Evolutionary conservation across 2,888 invertebrate genomes (phyloP), one percentile per base, ranked within the genome.

Genomic region (Hyles lineata): DNA sequence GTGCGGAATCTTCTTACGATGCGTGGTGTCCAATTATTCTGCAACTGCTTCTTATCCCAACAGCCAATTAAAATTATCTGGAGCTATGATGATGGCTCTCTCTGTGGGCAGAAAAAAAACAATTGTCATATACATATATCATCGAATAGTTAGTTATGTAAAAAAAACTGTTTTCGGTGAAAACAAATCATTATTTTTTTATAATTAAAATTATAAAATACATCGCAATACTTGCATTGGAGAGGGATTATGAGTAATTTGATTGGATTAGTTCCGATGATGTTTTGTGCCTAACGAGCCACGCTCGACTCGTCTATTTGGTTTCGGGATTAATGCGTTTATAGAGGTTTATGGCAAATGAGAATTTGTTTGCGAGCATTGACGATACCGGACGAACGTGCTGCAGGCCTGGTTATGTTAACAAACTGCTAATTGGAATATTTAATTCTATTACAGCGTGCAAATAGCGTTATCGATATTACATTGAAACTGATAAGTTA

Each of bases 321-420:
- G 74, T 62, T 70, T 63, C 50, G 74, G 76, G 83, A 80, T 80
- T 79, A 77, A 72, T 72, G 72, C 74, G 73, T 76, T 77, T 55
- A 55, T n/a, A 55, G 19, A 55, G 55, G 55, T 55, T 55, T 67
- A 67, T 74, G 35, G 74, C 50, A 67, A 67, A 67, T 67, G 67
- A 67, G 67, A 67, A 43, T 67, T 67, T 67, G 67, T 67, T 67
- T 50, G 67, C 50, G 43, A 50, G 43, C 15, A 43, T 43, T 43
- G 43, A 43, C 21, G 21, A 23, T 17, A 23, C 17, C 50, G 43
- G 17, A 50, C 43, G 43, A 50, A 21, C 43, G 21, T 43, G 21
- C 5, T 67, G 23, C 32, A n/a, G 11, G 21, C 43, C 21, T 43
- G 17, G 2, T 67, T 67, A 35, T 50, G 50, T 43, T 21, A 43